These are phyloP conservation scores for Drosophila histrio DNA, from an alignment of 2,888 invertebrate genomes.

Conservation along the genomic window DNA sequence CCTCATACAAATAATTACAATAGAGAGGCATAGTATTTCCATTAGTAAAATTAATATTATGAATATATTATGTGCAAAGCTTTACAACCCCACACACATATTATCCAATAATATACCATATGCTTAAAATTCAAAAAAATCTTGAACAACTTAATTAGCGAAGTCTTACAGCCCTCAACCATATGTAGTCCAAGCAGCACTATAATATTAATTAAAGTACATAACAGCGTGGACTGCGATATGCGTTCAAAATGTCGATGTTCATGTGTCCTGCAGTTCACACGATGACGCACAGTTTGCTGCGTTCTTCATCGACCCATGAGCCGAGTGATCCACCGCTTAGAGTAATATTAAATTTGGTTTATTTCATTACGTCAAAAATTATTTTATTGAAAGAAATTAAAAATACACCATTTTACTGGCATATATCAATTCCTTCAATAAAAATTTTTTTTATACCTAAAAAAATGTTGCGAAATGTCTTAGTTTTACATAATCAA, in stretches of 20 bases:
- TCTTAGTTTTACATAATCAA: slow-evolving; percentile 23
- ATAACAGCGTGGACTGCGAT: too few relatives aligned
- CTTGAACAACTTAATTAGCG: slow-evolving; percentile 49
- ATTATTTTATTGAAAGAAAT: slow-evolving; percentile 44
- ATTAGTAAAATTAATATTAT: too few relatives aligned
- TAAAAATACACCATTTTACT: slow-evolving; percentile 48
- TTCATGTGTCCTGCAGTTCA: slow-evolving; percentile 86
- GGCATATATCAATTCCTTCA: slow-evolving; percentile 50
- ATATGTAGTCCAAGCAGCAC: slow-evolving; percentile 67
- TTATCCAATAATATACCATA: slow-evolving; percentile 47
- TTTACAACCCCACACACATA: too few relatives aligned
- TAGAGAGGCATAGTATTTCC: too few relatives aligned
- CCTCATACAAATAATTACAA: slow-evolving; percentile 11
- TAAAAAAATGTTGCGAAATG: slow-evolving; percentile 30
- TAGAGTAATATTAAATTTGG: slow-evolving; percentile 14
- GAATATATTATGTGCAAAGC: too few relatives aligned
- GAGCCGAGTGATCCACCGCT: slow-evolving; percentile 51
- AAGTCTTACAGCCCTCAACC: slow-evolving; percentile 65
- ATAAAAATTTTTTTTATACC: slow-evolving; percentile 27
- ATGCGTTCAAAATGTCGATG: slow-evolving; percentile 86
- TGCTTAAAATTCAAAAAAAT: slow-evolving; percentile 36
- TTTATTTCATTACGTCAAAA: slow-evolving; percentile 19
- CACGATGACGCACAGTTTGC: slow-evolving; percentile 83
- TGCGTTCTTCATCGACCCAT: slow-evolving; percentile 84
- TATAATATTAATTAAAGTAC: slow-evolving; percentile 45